These are phyloP conservation scores for Aspidiotus rigidus DNA, from an alignment of 2,888 invertebrate species.

Conservation along the genomic window DNA sequence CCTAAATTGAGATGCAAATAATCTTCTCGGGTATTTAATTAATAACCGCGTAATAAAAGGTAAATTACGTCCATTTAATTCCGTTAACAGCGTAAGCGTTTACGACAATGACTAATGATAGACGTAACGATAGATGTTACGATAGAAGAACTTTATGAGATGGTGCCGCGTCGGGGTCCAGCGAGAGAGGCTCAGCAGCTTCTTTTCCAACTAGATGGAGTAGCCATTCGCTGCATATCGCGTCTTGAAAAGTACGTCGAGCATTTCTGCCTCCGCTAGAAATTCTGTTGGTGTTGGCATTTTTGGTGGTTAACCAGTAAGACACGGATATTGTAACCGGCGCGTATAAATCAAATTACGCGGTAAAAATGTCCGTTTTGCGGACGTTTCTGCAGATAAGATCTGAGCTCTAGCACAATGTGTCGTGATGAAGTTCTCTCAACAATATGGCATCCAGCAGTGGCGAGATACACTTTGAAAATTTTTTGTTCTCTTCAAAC, in stretches of 20 bases:
- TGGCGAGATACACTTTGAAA: neutral
- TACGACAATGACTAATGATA: neutral
- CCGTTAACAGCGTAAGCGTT: neutral
- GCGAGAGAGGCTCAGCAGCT: too few species aligned
- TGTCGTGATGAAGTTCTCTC: neutral
- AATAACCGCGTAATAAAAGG: neutral
- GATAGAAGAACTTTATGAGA: neutral
- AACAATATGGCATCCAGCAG: neutral
- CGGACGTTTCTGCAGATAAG: neutral
- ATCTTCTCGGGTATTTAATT: neutral
- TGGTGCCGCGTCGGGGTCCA: neutral
- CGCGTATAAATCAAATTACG: neutral
- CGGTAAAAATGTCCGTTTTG: neutral
- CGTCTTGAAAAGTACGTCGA: too few species aligned
- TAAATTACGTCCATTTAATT: neutral
- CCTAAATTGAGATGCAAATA: constrained; percentile 1
- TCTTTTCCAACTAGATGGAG: too few species aligned
- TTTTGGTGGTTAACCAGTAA: too few species aligned
- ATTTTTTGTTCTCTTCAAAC: too few species aligned
- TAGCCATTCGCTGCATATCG: too few species aligned
- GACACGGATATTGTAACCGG: neutral
- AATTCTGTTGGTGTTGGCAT: too few species aligned
- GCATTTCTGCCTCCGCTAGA: too few species aligned
- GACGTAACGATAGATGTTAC: neutral
- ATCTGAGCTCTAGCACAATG: neutral